Evolutionary conservation across 2,888 invertebrate genomes (phyloP).

Genomic region (Patella ulyssiponensis): DNA sequence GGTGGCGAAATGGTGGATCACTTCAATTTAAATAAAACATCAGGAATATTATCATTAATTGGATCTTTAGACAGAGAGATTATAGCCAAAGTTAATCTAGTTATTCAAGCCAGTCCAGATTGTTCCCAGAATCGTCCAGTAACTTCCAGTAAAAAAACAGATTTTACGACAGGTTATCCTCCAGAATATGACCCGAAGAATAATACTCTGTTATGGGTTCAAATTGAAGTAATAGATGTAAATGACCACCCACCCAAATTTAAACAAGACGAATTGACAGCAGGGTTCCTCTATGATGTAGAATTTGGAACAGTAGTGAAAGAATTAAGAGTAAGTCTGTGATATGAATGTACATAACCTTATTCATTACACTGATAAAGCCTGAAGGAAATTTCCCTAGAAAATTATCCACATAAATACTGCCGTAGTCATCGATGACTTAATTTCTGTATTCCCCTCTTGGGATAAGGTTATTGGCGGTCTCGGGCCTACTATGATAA

Average conservation of each 20-base stretch:
- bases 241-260: constrained; percentile 94
- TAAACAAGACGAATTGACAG: constrained; percentile 84
- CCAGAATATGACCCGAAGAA: constrained; percentile 39
- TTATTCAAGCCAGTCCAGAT: constrained; percentile 53
- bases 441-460: too few species aligned
- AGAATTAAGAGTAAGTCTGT: constrained; percentile 47
- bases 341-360: too few species aligned
- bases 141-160: constrained; percentile 8
- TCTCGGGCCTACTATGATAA: too few species aligned
- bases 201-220: constrained; percentile 53
- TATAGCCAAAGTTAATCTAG: constrained; percentile 34
- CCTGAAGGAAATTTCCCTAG: too few species aligned
- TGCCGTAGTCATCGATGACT: too few species aligned
- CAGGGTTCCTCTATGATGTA: constrained; percentile 94
- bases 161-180: constrained; percentile 15
- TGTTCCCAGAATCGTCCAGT: constrained; percentile 39
- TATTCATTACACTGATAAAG: too few species aligned
- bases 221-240: constrained; percentile 80
- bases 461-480: too few species aligned
- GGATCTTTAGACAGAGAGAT: constrained; percentile 54
- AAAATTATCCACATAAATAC: too few species aligned
- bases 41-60: constrained; percentile 38
- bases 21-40: constrained; percentile 39
- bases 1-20: constrained; percentile 38
- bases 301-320: constrained; percentile 82